Conservation (phyloP, 2,797 vertebrate species). For the Lateolabrax maculatus region DNA sequence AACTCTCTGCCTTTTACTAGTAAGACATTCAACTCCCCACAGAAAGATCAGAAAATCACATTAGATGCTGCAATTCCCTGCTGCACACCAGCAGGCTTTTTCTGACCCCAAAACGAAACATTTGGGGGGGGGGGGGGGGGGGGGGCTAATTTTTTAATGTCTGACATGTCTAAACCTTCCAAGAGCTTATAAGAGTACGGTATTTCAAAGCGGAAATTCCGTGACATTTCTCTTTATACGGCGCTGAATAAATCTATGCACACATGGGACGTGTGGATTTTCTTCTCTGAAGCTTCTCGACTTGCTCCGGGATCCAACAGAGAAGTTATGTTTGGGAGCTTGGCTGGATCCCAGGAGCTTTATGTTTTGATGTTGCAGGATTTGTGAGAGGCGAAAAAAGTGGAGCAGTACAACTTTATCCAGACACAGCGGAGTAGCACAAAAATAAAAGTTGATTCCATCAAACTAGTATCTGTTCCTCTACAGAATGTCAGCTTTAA, state of each 20-base stretch:
- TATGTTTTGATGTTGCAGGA: conserved; percentile 64
- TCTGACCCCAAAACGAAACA: conserved; percentile 10
- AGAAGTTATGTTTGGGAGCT: conserved; percentile 56
- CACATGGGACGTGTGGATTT: conserved; percentile 53
- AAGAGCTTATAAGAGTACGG: conserved; percentile 16
- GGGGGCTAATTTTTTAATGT: conserved; percentile 17
- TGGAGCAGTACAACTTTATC: conserved; percentile 54
- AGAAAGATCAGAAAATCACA: conserved; percentile 10
- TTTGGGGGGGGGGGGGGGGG: background rate
- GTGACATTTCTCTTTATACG: conserved; percentile 30
- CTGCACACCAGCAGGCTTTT: no score
- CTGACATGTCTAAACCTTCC: conserved; percentile 30
- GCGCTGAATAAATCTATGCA: conserved; percentile 27
- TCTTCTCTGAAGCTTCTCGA: conserved; percentile 44
- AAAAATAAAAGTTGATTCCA: conserved; percentile 31
- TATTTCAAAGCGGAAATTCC: conserved; percentile 31
- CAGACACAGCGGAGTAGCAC: conserved; percentile 22
- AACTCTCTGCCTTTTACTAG: conserved; percentile 6
- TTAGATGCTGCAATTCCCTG: conserved; percentile 24
- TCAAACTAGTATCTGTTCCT: conserved; percentile 19
- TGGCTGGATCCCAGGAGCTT: conserved; percentile 62
- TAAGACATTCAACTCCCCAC: background rate
- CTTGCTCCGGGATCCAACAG: conserved; percentile 34
- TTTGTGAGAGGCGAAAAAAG: conserved; percentile 51
- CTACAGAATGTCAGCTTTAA: conserved; percentile 18